These are phyloP conservation scores for Exocentrus adspersus DNA, from an alignment of 2,888 invertebrate species.

Conservation along the genomic window DNA sequence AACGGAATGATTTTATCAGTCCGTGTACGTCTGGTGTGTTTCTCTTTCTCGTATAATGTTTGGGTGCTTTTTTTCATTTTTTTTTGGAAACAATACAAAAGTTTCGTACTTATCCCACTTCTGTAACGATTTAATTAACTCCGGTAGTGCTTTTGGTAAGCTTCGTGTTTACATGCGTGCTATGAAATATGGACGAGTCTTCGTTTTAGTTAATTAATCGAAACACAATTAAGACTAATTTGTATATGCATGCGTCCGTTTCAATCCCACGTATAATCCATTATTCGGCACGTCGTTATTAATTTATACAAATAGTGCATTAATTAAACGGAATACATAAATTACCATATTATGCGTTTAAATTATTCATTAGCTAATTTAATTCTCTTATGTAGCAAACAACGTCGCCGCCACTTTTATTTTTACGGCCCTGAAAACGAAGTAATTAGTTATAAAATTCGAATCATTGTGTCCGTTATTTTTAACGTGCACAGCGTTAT, in stretches of 20 bases:
- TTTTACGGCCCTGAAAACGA: not conserved
- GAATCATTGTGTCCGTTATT: not conserved
- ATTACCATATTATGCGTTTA: slow-evolving; percentile 26
- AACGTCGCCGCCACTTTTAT: slow-evolving; percentile 8
- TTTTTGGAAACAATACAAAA: too few species aligned
- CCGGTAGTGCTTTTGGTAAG: too few species aligned
- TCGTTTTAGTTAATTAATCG: slow-evolving; percentile 17
- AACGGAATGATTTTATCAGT: slow-evolving; percentile 33
- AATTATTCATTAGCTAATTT: slow-evolving; percentile 25
- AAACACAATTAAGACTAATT: slow-evolving; percentile 22
- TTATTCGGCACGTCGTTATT: slow-evolving; percentile 19
- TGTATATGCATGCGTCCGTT: slow-evolving; percentile 18
- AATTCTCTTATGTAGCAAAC: slow-evolving; percentile 20
- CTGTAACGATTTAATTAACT: too few species aligned
- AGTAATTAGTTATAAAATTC: slow-evolving; percentile 15
- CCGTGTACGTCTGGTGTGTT: slow-evolving; percentile 18
- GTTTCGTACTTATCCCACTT: too few species aligned
- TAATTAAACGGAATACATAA: slow-evolving; percentile 30
- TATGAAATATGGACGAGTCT: slow-evolving; percentile 16
- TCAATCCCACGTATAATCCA: slow-evolving; percentile 5
- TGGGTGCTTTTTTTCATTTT: too few species aligned
- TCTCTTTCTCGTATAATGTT: slow-evolving; percentile 1
- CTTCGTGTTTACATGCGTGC: too few species aligned
- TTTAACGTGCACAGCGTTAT: not conserved
- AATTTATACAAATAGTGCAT: slow-evolving; percentile 27